Base-by-base conservation (phyloP, 2,888 invertebrate genomes). In the Cephus nigrinus region DNA sequence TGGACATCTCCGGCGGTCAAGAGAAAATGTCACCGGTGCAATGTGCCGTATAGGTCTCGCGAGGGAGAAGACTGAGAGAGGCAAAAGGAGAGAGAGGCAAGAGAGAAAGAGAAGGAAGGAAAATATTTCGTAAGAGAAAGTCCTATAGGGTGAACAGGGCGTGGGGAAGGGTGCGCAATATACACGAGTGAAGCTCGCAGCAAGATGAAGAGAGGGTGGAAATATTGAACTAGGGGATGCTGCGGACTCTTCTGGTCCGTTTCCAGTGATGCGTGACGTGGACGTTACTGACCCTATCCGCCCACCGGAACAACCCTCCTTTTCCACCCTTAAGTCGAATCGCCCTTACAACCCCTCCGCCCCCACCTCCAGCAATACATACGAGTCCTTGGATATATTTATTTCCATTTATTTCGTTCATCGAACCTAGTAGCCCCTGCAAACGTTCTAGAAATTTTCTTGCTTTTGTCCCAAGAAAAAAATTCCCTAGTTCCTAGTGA, bases 251-350 rank as follows among this genome's bases (percentile, higher is more conserved):
- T 81, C 74, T 78, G 23, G 79, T 82, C 75, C 82, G 81, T 79
- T 83, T 84, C 80, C 82, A 84, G 83, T 86, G 87, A 87, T 86
- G 85, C 87, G 87, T 84, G 86, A 84, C 78, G 82, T 81, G 82
- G 82, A 83, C 82, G 84, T 85, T 85, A 86, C 85, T 84, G 86
- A 86, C 86, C 86, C 85, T 79, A 86, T 84, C 83, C 84, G 83
- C 84, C 82, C 80, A 83, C 79, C 78, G 81, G 82, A 84, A 82
- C 85, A 86, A 83, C 83, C 84, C 85, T 80, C 83, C 69, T 11
- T 85, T 86, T 82, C 78, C 69, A 82, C 84, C 80, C 80, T 80
- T 75, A 71, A 31, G 71, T 31, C 33, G 71, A 31, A 32, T 55
- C 77, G 75, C 80, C 69, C 76, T 76, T 78, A 75, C 82, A 75